These are phyloP conservation scores for Ara ararauna DNA, from an alignment of 2,797 vertebrate species.

Conservation along the genomic window DNA sequence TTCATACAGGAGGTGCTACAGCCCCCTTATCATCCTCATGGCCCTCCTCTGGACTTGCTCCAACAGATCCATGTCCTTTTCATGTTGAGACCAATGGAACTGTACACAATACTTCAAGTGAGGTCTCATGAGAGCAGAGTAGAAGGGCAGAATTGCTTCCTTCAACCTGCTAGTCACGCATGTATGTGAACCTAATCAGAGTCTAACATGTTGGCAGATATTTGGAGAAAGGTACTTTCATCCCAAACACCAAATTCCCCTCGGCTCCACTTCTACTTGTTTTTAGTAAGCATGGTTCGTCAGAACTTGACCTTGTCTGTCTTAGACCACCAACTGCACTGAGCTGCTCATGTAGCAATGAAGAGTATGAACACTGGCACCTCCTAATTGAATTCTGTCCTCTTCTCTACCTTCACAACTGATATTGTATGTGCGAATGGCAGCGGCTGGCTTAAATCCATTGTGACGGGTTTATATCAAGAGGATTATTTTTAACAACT, in stretches of 20 bases:
- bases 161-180: not conserved
- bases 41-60: not conserved
- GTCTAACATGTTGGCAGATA: not conserved
- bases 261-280: not conserved
- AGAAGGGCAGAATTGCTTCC: not conserved
- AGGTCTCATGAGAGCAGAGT: not conserved
- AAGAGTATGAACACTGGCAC: not conserved
- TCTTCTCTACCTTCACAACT: not conserved
- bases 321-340: not conserved
- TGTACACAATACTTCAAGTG: not conserved
- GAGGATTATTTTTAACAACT: not conserved
- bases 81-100: not conserved
- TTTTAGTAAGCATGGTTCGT: not conserved
- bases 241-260: not conserved
- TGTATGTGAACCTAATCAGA: not conserved
- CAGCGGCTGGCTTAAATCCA: not conserved
- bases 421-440: accelerated
- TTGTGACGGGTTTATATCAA: accelerated
- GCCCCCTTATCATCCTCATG: not conserved
- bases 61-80: not conserved
- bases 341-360: not conserved
- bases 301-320: not conserved
- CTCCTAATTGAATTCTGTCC: not conserved
- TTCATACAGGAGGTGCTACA: not conserved
- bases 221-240: not conserved